Evolutionary conservation across 2,888 invertebrate species (phyloP).

Genomic region (Mycalesis mineus): DNA sequence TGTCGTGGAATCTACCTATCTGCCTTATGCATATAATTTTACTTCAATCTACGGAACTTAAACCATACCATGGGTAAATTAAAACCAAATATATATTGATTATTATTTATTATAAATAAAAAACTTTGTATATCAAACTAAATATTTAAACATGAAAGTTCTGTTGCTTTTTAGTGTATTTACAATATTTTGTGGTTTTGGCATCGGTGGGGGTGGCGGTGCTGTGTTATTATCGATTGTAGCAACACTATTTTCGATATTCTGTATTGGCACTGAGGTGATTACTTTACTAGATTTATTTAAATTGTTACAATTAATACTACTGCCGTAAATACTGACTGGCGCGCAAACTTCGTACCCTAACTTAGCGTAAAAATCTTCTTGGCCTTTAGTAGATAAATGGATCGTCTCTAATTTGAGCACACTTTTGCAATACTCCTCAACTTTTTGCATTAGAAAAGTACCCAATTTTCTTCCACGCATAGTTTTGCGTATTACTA

Average conservation of each 20-base stretch:
- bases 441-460: conserved; percentile 84
- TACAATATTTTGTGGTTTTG: conserved; percentile 39
- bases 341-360: conserved; percentile 84
- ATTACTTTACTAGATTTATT: conserved; percentile 33
- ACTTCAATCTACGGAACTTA: no score
- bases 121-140: conserved; percentile 8
- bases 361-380: conserved; percentile 85
- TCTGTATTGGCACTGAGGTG: conserved; percentile 39
- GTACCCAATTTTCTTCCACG: conserved; percentile 88
- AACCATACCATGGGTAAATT: not conserved
- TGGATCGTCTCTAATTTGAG: conserved; percentile 82
- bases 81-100: not conserved
- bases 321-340: conserved; percentile 81
- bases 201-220: conserved; percentile 68
- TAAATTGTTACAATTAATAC: conserved; percentile 36
- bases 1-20: no score
- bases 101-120: not conserved
- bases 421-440: conserved; percentile 83
- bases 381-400: conserved; percentile 85
- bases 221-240: conserved; percentile 26
- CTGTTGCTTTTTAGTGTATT: conserved; percentile 50
- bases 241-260: conserved; percentile 6
- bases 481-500: conserved; percentile 84
- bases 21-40: no score
- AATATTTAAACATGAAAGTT: conserved; percentile 66